These are phyloP conservation scores for Scolopax rusticola DNA, from an alignment of 2,797 vertebrate species.

Conservation along the genomic window DNA sequence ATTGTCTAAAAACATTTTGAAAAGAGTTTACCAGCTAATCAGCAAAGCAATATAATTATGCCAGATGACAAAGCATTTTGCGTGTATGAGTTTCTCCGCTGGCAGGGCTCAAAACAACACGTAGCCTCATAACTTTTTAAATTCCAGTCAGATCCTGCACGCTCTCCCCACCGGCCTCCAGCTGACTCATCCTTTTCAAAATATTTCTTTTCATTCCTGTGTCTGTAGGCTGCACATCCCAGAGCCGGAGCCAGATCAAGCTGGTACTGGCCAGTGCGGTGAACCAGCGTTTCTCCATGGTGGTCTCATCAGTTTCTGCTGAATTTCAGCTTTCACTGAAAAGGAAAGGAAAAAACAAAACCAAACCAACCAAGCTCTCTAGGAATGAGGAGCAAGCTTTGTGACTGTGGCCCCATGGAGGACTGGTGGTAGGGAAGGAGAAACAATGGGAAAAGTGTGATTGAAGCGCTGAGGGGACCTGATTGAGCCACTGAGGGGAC, in stretches of 20 bases:
- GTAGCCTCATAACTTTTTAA: constrained; percentile 60
- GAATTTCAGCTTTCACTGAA: constrained; percentile 29
- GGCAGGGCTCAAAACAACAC: constrained; percentile 25
- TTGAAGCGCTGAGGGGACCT: not conserved
- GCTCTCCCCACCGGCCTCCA: constrained; percentile 42
- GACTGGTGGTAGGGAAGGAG: not conserved
- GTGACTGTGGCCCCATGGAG: not conserved
- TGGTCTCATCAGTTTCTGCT: not conserved
- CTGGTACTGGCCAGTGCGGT: constrained; percentile 4
- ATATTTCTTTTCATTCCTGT: constrained; percentile 61
- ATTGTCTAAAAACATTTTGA: constrained; percentile 44
- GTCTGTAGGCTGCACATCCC: constrained; percentile 45
- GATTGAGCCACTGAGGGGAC: not conserved
- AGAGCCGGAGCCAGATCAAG: not conserved
- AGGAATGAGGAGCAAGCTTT: not conserved
- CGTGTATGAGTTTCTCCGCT: not conserved
- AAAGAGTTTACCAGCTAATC: constrained; percentile 40
- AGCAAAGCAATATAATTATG: constrained; percentile 32
- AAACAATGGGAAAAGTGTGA: not conserved
- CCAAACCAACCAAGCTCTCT: not conserved
- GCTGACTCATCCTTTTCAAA: constrained; percentile 66
- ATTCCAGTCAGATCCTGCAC: constrained; percentile 44
- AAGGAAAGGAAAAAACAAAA: not conserved
- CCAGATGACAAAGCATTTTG: constrained; percentile 22
- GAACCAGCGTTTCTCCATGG: not conserved